These are phyloP conservation scores for Rhinogobius similis DNA, from an alignment of 2,113 vertebrate species.

Conservation along the genomic window DNA sequence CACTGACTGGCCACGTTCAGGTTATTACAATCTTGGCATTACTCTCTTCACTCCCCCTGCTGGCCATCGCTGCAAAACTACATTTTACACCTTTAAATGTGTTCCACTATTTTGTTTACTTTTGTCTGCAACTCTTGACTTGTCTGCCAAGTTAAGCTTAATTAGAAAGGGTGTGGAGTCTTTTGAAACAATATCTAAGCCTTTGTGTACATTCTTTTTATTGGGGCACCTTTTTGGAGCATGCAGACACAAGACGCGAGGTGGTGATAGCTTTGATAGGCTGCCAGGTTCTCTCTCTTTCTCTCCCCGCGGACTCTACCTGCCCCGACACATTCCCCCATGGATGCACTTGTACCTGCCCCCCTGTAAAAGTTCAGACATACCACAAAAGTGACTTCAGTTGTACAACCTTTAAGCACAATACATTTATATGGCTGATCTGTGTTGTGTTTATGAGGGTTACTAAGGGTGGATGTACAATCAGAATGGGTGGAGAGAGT, in stretches of 20 bases:
- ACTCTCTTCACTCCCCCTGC: not conserved
- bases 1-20: too few species aligned
- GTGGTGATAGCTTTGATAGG: constrained; percentile 45
- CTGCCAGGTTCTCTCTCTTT: constrained; percentile 39
- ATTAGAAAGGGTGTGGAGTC: not conserved
- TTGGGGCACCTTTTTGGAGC: constrained; percentile 19
- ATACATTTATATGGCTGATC: not conserved
- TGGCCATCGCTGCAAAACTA: not conserved
- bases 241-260: constrained; percentile 30
- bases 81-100: not conserved
- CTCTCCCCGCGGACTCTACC: constrained; percentile 35
- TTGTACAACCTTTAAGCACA: constrained; percentile 12
- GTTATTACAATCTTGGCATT: too few species aligned
- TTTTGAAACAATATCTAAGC: constrained; percentile 9
- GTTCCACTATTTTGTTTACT: not conserved
- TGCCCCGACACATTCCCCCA: constrained; percentile 64
- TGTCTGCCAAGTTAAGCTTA: not conserved
- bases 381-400: constrained; percentile 66
- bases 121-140: not conserved
- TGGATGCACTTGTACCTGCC: constrained; percentile 54
- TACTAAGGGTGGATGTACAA: constrained; percentile 56
- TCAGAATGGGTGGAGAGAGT: constrained; percentile 61
- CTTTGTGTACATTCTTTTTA: constrained; percentile 23
- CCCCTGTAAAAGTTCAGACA: constrained; percentile 50
- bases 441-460: constrained; percentile 50